Evolutionary conservation across 2,797 vertebrate species (phyloP), one percentile per base, ranked within the genome.

Genomic region (Nannoperca obscura): DNA sequence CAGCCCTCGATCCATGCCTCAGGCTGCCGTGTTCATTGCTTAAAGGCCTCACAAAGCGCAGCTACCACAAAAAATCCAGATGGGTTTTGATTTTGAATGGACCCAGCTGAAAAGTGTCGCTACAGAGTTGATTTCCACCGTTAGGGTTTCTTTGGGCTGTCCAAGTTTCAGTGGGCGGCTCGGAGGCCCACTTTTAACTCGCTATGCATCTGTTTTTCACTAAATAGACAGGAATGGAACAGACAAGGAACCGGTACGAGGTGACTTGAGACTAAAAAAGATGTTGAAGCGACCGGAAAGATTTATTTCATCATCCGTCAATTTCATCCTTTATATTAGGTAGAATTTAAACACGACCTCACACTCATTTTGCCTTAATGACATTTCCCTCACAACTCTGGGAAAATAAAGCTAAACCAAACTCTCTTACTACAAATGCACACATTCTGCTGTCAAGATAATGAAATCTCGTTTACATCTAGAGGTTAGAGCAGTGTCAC

Each of bases 401-500:
- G n/a, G 46, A 78, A 80, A 82, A 76, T 61, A 68, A 71, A 66
- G 63, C 71, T 15, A 42, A 78, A 74, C 42, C 59, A 71, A 79
- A 78, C 24, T 32, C n/a, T 0, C 54, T 78, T 80, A 74, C 57
- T 38, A 49, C 73, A 78, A 57, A 82, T 67, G 67, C 74, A 50
- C 74, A 71, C 62, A 53, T 68, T 86, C 46, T 36, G 46, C 67
- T 71, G 78, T 76, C 61, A 66, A 57, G 60, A 70, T 89, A 81
- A 88, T 91, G 80, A 89, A 83, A 87, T 88, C 76, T 71, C 7
- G 32, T 77, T 84, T 91, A 76, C 86, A 86, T 89, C 84, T 86
- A 85, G 77, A 91, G 84, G 90, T 92, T 81, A 82, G 85, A 81
- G 61, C 67, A 40, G 76, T 89, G 87, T 86, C 86, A 85, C 88